phyloP scores from a whole-genome alignment of 2,888 invertebrate species.

The Mystacides longicornis region DNA sequence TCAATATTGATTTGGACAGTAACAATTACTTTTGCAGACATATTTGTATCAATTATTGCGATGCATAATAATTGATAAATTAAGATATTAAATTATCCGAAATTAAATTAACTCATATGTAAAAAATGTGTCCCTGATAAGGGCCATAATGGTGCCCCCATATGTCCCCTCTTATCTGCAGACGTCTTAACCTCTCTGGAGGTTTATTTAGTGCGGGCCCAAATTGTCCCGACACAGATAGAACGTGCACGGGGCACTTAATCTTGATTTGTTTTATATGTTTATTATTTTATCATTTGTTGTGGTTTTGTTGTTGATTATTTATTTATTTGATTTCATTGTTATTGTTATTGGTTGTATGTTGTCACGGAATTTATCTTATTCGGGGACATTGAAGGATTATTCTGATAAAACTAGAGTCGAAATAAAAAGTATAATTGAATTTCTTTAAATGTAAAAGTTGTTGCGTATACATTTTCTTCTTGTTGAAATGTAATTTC shows the following conservation, averaged over 20 bases:
- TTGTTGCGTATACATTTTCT: too few species aligned
- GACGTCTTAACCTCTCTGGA: not conserved
- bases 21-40: too few species aligned
- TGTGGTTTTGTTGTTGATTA: too few species aligned
- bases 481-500: too few species aligned
- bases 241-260: not conserved
- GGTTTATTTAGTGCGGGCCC: not conserved
- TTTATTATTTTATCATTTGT: too few species aligned
- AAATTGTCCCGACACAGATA: slow-evolving; percentile 2
- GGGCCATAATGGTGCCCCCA: not conserved
- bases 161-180: not conserved
- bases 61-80: too few species aligned
- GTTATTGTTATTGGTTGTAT: not conserved
- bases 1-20: too few species aligned
- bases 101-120: not conserved
- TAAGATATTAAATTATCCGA: not conserved
- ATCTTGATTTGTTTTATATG: not conserved
- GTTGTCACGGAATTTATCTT: not conserved
- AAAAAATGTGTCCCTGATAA: not conserved
- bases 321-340: not conserved
- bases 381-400: not conserved
- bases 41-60: too few species aligned
- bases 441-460: too few species aligned
- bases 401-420: not conserved
- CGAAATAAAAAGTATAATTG: too few species aligned